Percentiles rank a stretch among this genome's conserved stretches.
phyloP scores from a whole-genome alignment of 2,797 vertebrate species.

The Uromys caudimaculatus region DNA sequence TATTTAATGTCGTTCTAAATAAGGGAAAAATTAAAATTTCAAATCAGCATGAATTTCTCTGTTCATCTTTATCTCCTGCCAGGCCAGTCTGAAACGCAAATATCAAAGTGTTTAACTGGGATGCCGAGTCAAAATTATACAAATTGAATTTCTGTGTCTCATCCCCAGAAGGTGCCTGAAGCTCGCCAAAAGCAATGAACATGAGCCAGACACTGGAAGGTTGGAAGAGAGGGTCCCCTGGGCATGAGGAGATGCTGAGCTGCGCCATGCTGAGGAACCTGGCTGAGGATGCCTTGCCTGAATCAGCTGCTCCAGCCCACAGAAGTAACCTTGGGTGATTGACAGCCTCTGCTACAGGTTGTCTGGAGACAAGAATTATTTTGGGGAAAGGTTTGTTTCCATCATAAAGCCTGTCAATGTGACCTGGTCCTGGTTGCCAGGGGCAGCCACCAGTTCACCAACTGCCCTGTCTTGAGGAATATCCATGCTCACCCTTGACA shows the following conservation, averaged over 20 bases:
- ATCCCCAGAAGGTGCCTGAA: neutral
- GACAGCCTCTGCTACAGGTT: neutral
- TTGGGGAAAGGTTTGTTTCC: neutral
- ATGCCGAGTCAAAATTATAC: constrained; percentile 21
- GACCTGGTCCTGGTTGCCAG: neutral
- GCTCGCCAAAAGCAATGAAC: constrained; percentile 30
- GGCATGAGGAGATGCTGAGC: neutral
- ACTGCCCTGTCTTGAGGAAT: neutral
- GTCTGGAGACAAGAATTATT: neutral
- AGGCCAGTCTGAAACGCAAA: neutral
- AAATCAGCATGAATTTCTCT: constrained; percentile 22
- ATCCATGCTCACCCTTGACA: neutral
- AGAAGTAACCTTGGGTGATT: neutral
- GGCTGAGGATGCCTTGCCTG: neutral
- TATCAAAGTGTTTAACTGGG: neutral
- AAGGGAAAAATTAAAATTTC: constrained; percentile 36
- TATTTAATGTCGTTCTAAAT: constrained; percentile 24
- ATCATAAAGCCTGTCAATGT: neutral
- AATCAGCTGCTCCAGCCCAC: neutral
- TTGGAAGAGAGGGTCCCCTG: neutral
- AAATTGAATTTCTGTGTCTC: neutral
- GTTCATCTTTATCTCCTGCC: neutral
- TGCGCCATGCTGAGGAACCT: neutral
- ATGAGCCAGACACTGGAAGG: neutral
- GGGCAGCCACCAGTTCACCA: too few species aligned